Evolutionary conservation across 2,113 vertebrate genomes (phyloP), one percentile per base, ranked within the genome.

Genomic region (Aptenodytes forsteri): DNA sequence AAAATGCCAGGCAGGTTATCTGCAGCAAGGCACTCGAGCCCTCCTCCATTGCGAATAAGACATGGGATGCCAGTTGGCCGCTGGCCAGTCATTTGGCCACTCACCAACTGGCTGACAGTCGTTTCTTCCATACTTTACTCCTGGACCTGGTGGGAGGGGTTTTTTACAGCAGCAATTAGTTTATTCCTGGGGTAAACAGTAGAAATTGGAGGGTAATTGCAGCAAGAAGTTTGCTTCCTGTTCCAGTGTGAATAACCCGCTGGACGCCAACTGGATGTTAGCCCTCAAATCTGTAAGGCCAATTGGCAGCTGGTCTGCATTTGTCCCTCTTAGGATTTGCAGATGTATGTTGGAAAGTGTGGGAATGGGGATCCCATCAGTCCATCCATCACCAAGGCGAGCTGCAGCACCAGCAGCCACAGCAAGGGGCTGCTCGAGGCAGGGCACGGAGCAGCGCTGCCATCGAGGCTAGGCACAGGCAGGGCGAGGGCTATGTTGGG

Each of bases 161-260:
- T 56, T 92, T 98, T 98, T 94, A 97, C 80, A 78, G 95, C 83
- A 95, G 88, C 93, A 95, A 44, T 84, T 96, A 83, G 90, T 97
- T 98, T 97, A 97, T 97, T 98, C 93, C 90, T 92, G 96, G 96
- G 97, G 95, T 96, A 98, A 98, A 97, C 93, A 96, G 97, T 94
- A 97, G 96, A 85, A 94, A 93, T 59, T 82, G 91, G 90, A 96
- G 96, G 96, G 93, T 92, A 94, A 97, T 95, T 93, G 86, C 94
- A 96, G 95, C 78, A 87, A 97, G 94, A 96, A 97, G 78, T 71
- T 97, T 80, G 88, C 95, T 97, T 97, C 95, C 97, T 84, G 75
- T 61, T 96, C 49, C 65, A 94, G 95, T 76, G 80, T 71, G 87
- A 96, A 95, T 96, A 96, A 82, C 92, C 96, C 11, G 4, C 42